These are phyloP conservation scores for Pteropus alecto DNA, from an alignment of 2,113 vertebrate genomes.

Conservation along the genomic window DNA sequence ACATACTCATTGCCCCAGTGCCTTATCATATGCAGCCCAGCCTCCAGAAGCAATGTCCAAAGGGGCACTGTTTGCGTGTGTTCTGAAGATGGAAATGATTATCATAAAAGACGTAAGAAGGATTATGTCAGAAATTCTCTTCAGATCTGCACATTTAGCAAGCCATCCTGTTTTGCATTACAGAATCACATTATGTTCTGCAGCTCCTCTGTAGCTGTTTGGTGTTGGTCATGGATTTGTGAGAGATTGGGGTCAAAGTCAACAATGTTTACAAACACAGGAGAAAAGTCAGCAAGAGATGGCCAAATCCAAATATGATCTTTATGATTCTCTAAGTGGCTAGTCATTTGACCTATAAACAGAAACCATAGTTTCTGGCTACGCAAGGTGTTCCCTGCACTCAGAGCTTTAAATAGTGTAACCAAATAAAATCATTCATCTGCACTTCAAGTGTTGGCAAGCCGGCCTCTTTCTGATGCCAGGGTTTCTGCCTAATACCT, in stretches of 20 bases:
- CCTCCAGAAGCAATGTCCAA: conserved; percentile 77
- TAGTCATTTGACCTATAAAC: conserved; percentile 45
- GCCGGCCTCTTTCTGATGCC: neutral
- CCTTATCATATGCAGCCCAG: conserved; percentile 35
- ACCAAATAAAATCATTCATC: conserved; percentile 27
- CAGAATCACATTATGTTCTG: conserved; percentile 82
- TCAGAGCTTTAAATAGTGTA: conserved; percentile 53
- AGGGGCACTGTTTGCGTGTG: conserved; percentile 81
- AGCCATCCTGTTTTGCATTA: conserved; percentile 85
- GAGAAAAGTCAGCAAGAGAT: conserved; percentile 68
- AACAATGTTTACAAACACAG: conserved; percentile 81
- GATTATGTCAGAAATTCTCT: conserved; percentile 84
- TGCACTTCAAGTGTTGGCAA: conserved; percentile 29
- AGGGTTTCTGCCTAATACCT: conserved; percentile 44
- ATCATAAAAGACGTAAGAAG: conserved; percentile 83
- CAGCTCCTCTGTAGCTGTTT: conserved; percentile 70
- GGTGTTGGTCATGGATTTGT: conserved; percentile 76
- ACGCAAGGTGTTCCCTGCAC: neutral
- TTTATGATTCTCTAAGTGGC: conserved; percentile 55
- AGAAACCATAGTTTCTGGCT: conserved; percentile 24
- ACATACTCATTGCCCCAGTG: neutral
- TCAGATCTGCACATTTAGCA: conserved; percentile 77
- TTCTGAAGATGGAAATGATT: conserved; percentile 87
- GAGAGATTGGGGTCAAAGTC: conserved; percentile 74
- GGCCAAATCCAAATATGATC: conserved; percentile 70